A percentile compares a stretch with the other conserved stretches of the same genome.
Conservation (phyloP, 2,113 vertebrate species). For the Neoarius graeffei region DNA sequence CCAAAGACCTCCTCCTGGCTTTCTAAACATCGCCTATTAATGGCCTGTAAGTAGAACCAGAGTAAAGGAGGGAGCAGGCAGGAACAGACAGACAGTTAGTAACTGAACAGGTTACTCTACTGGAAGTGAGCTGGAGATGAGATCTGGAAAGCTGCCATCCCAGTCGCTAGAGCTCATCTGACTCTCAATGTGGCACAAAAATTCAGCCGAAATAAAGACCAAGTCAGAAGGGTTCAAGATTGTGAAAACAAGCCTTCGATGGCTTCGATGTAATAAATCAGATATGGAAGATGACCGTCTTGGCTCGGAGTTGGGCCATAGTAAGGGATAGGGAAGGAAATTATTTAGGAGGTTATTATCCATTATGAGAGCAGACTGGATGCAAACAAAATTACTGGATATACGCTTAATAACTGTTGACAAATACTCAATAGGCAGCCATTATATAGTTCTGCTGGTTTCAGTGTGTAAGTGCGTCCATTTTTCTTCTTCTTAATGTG, state of each 20-base stretch:
- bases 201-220: background rate
- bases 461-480: background rate
- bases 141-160: background rate
- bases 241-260: background rate
- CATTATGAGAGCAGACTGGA: background rate
- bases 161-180: background rate
- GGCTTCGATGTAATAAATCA: background rate
- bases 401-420: conserved; percentile 8
- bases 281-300: background rate
- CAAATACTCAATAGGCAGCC: background rate
- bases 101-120: background rate
- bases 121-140: background rate
- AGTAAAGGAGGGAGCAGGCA: background rate
- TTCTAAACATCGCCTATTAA: background rate
- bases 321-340: conserved; percentile 10
- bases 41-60: background rate
- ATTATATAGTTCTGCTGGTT: background rate
- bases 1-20: background rate
- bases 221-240: background rate
- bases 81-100: background rate
- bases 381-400: background rate
- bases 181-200: background rate
- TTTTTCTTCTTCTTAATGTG: background rate
- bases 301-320: background rate
- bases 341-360: conserved; percentile 24